Conservation (phyloP, 1,140 invertebrate genomes). For the Cecropterus lyciades region DNA sequence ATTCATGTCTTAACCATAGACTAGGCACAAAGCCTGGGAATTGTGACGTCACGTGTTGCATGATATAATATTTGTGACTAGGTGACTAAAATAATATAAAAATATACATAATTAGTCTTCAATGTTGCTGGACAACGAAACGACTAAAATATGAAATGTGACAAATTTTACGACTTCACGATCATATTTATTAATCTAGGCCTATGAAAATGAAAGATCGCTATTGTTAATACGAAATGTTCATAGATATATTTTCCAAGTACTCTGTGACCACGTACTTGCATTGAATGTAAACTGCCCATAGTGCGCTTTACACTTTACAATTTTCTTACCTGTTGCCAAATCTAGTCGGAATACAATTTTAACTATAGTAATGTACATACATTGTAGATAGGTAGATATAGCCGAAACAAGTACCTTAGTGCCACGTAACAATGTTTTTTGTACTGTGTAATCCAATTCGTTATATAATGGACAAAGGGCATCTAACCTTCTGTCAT, state of each 20-base stretch:
- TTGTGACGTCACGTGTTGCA: too few species aligned
- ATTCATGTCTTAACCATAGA: too few species aligned
- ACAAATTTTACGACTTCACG: slow-evolving; percentile 23
- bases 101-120: slow-evolving; percentile 15
- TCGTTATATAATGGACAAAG: slow-evolving; percentile 13
- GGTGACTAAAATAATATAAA: slow-evolving; percentile 7
- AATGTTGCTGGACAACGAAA: slow-evolving; percentile 30
- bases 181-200: slow-evolving; percentile 31
- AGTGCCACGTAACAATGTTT: slow-evolving; percentile 63
- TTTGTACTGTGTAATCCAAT: slow-evolving; percentile 57
- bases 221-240: slow-evolving; percentile 25
- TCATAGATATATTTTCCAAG: slow-evolving; percentile 28
- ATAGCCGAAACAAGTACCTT: slow-evolving; percentile 55
- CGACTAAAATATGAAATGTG: slow-evolving; percentile 30
- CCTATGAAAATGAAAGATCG: slow-evolving; percentile 23
- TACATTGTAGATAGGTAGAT: slow-evolving; percentile 76
- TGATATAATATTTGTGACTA: too few species aligned
- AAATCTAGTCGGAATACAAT: slow-evolving; percentile 52
- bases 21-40: too few species aligned
- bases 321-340: slow-evolving; percentile 54
- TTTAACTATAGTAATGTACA: slow-evolving; percentile 63
- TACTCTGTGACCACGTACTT: slow-evolving; percentile 25
- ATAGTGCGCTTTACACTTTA: slow-evolving; percentile 32
- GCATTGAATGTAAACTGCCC: slow-evolving; percentile 8
- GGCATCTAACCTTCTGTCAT: too few species aligned